Conservation (phyloP, 2,888 invertebrate genomes). For the Thalpophila matura region DNA sequence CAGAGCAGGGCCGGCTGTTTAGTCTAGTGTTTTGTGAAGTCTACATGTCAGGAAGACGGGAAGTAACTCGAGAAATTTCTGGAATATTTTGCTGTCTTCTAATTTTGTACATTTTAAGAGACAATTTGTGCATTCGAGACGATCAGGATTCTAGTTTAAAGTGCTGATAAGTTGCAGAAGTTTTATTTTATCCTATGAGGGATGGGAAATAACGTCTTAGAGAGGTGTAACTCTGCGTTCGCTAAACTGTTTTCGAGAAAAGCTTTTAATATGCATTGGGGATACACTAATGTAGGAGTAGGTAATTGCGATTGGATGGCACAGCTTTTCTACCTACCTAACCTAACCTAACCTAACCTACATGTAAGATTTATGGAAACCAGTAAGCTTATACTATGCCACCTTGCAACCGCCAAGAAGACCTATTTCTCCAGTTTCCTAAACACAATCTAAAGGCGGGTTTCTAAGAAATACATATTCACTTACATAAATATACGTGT, state of each 20-base stretch:
- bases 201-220: too few relatives aligned
- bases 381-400: background rate
- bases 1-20: slow-evolving; percentile 66
- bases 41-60: slow-evolving; percentile 68
- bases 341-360: too few relatives aligned
- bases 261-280: too few relatives aligned
- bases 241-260: too few relatives aligned
- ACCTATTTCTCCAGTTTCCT: slow-evolving; percentile 47
- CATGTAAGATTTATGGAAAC: background rate
- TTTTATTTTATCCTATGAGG: too few relatives aligned
- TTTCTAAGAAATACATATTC: slow-evolving; percentile 50
- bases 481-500: slow-evolving; percentile 43
- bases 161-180: too few relatives aligned
- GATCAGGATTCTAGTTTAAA: too few relatives aligned
- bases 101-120: too few relatives aligned
- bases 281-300: too few relatives aligned
- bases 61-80: slow-evolving; percentile 31
- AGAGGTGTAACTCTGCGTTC: too few relatives aligned
- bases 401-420: slow-evolving; percentile 17
- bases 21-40: slow-evolving; percentile 72
- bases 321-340: too few relatives aligned
- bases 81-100: slow-evolving; percentile 6
- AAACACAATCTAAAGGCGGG: slow-evolving; percentile 20
- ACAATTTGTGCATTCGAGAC: too few relatives aligned
- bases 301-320: background rate